Base-by-base conservation (phyloP, 2,888 invertebrate genomes). In the Dryobotodes eremita region DNA sequence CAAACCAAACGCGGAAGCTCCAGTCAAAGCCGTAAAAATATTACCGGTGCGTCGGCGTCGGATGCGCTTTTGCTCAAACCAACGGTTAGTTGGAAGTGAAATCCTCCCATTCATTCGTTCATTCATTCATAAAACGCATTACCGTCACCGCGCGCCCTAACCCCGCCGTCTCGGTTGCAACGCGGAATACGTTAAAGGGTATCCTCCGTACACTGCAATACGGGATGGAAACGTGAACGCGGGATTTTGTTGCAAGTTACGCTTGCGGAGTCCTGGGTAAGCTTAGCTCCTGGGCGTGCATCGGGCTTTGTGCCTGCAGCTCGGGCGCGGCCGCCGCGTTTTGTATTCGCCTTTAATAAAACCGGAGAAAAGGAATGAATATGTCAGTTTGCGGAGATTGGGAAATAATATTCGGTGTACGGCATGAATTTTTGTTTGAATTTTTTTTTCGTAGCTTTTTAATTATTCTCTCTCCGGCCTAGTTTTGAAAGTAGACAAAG, bases 61-160 rank as follows among this genome's bases (percentile, higher is more conserved):
- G 90, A 87, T 93, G 92, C 91, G 91, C 93, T 93, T 94, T 94
- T 92, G 87, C 93, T 91, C 92, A 92, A 92, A 90, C 92, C 93
- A 94, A 94, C 92, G 94, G 94, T 93, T 94, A 94, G 94, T 93
- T 92, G 92, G 93, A 94, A 94, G 93, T 93, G 91, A 95, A 96
- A 95, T 95, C 94, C 93, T 93, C 88, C 92, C 92, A 95, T 96
- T 95, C 95, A 94, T 91, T 93, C 93, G 93, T 93, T 92, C 93
- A 93, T 93, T 94, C 94, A 95, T 96, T 96, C 95, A 96, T 95
- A 95, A 95, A 96, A 96, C 91, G 95, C 94, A 95, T 96, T 95
- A 95, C 94, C 90, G 89, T 91, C 91, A 88, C 91, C 90, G 91
- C 88, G 89, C 84, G 90, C 90, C 89, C 92, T 87, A 89, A 87